phyloP scores from a whole-genome alignment of 2,888 invertebrate species.

The Phyllotreta striolata region DNA sequence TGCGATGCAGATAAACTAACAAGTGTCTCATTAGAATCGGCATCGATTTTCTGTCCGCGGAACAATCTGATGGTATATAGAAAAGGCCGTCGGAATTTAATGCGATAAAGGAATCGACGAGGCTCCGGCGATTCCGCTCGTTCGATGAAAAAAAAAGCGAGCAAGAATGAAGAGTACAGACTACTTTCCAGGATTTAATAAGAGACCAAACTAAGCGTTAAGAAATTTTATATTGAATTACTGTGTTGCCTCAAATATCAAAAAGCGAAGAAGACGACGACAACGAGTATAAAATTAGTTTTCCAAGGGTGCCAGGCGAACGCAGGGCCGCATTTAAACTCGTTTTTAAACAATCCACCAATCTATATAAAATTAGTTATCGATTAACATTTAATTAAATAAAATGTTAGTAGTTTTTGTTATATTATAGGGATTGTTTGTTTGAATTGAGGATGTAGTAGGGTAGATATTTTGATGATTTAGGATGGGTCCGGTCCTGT shows the following conservation, averaged over 20 bases:
- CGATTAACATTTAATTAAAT: too few relatives aligned
- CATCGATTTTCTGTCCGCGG: too few relatives aligned
- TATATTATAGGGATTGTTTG: too few relatives aligned
- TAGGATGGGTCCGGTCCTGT: too few relatives aligned
- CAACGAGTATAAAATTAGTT: slow-evolving; percentile 40
- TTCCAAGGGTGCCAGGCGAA: slow-evolving; percentile 31
- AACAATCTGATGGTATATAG: too few relatives aligned
- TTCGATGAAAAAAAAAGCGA: slow-evolving; percentile 25
- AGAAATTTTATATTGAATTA: slow-evolving; percentile 41
- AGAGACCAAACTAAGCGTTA: slow-evolving; percentile 41
- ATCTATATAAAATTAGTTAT: not conserved
- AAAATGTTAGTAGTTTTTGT: too few relatives aligned
- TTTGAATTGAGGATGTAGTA: too few relatives aligned
- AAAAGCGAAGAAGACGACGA: slow-evolving; percentile 36
- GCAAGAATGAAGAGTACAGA: slow-evolving; percentile 13
- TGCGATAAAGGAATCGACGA: slow-evolving; percentile 7
- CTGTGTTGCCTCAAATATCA: slow-evolving; percentile 41
- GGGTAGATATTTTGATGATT: too few relatives aligned
- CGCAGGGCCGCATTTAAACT: slow-evolving; percentile 5
- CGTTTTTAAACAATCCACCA: not conserved
- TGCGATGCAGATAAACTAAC: too few relatives aligned
- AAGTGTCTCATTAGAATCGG: too few relatives aligned
- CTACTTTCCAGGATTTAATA: slow-evolving; percentile 38
- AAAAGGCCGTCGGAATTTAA: too few relatives aligned
- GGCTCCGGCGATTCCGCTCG: slow-evolving; percentile 12